Conservation (phyloP, 1,140 invertebrate genomes). For the Drosophila bifasciata region DNA sequence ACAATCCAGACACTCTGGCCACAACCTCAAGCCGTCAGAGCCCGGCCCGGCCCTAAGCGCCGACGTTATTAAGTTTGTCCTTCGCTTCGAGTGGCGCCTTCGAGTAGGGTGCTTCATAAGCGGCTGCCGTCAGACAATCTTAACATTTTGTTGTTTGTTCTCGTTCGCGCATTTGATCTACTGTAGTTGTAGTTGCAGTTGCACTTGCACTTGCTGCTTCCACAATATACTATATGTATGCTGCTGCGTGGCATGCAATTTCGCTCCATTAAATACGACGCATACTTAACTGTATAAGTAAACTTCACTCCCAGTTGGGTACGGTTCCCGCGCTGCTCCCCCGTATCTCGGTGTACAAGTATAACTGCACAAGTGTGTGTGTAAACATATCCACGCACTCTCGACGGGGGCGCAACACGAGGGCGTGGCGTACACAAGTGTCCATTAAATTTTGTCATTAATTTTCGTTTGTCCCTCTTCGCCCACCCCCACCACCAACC, state of each 20-base stretch:
- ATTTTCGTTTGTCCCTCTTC: conserved; percentile 69
- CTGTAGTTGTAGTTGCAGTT: conserved; percentile 1
- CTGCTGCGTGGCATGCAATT: conserved; percentile 46
- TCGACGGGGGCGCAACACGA: not conserved
- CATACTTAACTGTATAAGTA: conserved; percentile 61
- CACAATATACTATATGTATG: too few relatives aligned
- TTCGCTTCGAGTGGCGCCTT: conserved; percentile 14
- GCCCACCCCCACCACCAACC: too few relatives aligned
- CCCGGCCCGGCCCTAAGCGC: too few relatives aligned
- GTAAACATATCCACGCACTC: conserved; percentile 57
- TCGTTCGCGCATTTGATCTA: conserved; percentile 7
- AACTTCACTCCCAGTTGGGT: conserved; percentile 48
- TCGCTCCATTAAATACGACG: conserved; percentile 63
- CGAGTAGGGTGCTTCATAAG: conserved; percentile 56
- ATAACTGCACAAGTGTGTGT: conserved; percentile 65
- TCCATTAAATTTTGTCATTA: conserved; percentile 77
- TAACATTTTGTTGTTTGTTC: conserved; percentile 60
- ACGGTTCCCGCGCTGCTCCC: conserved; percentile 30
- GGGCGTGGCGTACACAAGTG: conserved; percentile 60
- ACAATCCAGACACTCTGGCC: conserved; percentile 25
- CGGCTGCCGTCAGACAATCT: conserved; percentile 59
- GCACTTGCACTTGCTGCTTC: not conserved
- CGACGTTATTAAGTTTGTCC: conserved; percentile 50
- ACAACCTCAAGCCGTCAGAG: conserved; percentile 15
- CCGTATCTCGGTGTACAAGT: not conserved